Evolutionary conservation across 92 coral and sea anemone species (phyloP), one percentile per base, ranked within the genome.

Genomic region (Zoanthus gigantus): DNA sequence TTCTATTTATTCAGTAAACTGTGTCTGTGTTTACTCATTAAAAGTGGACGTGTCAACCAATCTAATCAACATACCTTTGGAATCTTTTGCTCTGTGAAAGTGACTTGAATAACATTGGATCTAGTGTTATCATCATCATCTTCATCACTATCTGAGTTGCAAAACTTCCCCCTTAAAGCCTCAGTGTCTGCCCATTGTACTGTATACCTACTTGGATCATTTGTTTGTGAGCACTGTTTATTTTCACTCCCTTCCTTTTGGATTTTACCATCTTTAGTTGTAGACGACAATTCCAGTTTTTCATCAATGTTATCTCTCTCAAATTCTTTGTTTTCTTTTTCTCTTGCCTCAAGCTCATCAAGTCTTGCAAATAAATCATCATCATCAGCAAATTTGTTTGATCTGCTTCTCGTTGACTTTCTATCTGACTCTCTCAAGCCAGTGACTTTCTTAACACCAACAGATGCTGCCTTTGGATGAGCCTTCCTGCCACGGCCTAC

Each of bases 331-430:
- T 92, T 95, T 53, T 50, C 82, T 79, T 57, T 57, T 78, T 97
- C 99, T 56, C 58, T 71, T 37, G 83, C 82, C 77, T 95, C 98
- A 2, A 97, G 91, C 76, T 90, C 94, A 56, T 97, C 98, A 74
- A 97, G 92, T 86, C 96, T 93, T 18, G 99, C 95, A 91, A 97
- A 93, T 83, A 97, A 87, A 66, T 86, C 89, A 16, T 87, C 78
- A 9, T 94, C 97, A 50, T 91, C 50, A 42, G 82, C 2, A 11
- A 18, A 46, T 2, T n/a, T 17, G 16, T 76, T 29, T n/a, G 94
- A 87, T 48, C 28, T 78, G 72, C 77, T 23, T n/a, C 34, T 44
- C 10, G 54, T 0, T 75, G 63, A 0, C 9, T 12, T 69, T 42
- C 30, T 17, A 28, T 54, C 17, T 57, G 86, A 46, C 28, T 57